Evolutionary conservation across 1,140 invertebrate species (phyloP).

Genomic region (Drosophila fuyamai): DNA sequence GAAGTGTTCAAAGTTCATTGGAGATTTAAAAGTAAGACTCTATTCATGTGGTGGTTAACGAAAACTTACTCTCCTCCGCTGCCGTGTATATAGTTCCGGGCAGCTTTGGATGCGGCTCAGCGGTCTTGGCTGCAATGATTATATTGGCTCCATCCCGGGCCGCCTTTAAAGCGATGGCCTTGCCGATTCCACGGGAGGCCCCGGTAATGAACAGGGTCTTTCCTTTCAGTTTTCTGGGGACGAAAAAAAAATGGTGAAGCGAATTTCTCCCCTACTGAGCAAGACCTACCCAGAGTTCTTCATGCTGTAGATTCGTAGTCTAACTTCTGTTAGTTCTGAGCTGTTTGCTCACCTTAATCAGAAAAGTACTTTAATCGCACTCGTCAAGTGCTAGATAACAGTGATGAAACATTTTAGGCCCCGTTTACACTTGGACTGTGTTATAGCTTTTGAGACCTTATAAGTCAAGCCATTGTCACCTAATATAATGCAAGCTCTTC

Average conservation of each 20-base stretch:
- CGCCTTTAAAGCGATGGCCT: slow-evolving; percentile 97
- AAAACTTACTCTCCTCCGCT: slow-evolving; percentile 95
- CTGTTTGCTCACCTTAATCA: neutral
- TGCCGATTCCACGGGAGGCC: slow-evolving; percentile 98
- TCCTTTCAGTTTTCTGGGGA: slow-evolving; percentile 91
- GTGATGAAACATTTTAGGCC: neutral
- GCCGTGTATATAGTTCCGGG: slow-evolving; percentile 98
- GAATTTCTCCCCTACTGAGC: too few relatives aligned
- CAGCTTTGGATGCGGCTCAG: slow-evolving; percentile 96
- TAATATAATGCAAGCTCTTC: too few relatives aligned
- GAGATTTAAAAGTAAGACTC: slow-evolving; percentile 22
- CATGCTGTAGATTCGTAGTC: neutral
- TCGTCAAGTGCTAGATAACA: neutral
- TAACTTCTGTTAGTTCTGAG: neutral
- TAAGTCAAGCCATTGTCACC: too few relatives aligned
- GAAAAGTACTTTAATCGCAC: neutral
- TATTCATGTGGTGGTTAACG: slow-evolving; percentile 14
- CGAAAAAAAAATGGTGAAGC: neutral
- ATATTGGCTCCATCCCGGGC: slow-evolving; percentile 98
- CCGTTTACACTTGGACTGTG: too few relatives aligned
- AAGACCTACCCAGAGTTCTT: slow-evolving; percentile 56
- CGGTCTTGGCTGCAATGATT: slow-evolving; percentile 97
- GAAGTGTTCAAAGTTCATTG: slow-evolving; percentile 3
- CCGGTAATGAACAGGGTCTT: slow-evolving; percentile 98
- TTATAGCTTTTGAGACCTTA: too few relatives aligned